Percentiles rank a stretch among this genome's conserved stretches.
Evolutionary conservation across 2,888 invertebrate genomes (phyloP).

Genomic region (Stenichneumon culpator): DNA sequence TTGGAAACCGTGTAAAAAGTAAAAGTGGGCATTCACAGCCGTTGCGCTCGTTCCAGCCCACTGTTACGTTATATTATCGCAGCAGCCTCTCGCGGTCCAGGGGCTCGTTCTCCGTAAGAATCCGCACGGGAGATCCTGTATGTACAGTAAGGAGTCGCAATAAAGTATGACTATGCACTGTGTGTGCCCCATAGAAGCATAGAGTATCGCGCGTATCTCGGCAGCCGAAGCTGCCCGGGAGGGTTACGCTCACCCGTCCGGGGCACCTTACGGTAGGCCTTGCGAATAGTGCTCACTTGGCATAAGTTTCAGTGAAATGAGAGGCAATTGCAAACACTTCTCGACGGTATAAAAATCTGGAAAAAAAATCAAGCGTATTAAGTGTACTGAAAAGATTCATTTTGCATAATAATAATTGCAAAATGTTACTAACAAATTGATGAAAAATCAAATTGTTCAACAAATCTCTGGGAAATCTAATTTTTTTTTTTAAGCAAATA

Average conservation of each 20-base stretch:
- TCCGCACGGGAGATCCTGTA: slow-evolving; percentile 32
- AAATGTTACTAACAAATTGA: too few species aligned
- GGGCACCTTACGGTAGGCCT: too few species aligned
- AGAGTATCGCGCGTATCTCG: slow-evolving; percentile 67
- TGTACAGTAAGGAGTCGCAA: slow-evolving; percentile 51
- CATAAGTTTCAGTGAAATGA: too few species aligned
- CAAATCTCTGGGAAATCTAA: too few species aligned
- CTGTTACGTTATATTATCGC: slow-evolving; percentile 22
- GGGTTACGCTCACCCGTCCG: slow-evolving; percentile 32
- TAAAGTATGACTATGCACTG: slow-evolving; percentile 61
- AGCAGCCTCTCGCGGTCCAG: slow-evolving; percentile 25
- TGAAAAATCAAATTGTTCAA: too few species aligned
- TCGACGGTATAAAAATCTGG: too few species aligned
- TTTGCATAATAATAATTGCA: too few species aligned
- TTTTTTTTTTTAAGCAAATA: too few species aligned
- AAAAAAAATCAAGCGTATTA: too few species aligned
- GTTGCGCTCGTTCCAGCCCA: slow-evolving; percentile 35
- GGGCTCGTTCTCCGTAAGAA: slow-evolving; percentile 56
- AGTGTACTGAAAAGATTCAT: too few species aligned
- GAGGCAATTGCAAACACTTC: too few species aligned
- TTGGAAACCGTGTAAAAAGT: slow-evolving; percentile 73
- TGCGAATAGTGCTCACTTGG: too few species aligned
- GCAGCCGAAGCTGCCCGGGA: slow-evolving; percentile 61
- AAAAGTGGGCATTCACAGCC: slow-evolving; percentile 77
- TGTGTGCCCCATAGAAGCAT: slow-evolving; percentile 44